Conservation (phyloP, 2,888 invertebrate genomes). For the Mesorhabditis sp. region DNA sequence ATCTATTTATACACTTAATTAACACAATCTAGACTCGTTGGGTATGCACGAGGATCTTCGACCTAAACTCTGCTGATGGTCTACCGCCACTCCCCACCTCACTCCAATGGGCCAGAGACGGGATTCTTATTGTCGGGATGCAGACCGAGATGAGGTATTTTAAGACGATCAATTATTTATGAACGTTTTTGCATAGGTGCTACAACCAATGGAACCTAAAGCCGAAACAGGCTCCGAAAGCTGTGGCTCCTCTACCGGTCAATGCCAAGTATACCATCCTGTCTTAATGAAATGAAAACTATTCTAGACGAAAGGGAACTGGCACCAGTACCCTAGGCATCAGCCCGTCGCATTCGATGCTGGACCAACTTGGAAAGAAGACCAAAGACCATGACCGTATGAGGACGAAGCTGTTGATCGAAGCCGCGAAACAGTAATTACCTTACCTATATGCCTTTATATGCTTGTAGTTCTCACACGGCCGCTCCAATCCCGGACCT, state of each 20-base stretch:
- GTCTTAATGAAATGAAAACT: not conserved
- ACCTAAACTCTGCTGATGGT: slow-evolving; percentile 73
- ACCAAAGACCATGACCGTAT: slow-evolving; percentile 20
- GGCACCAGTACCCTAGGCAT: slow-evolving; percentile 8
- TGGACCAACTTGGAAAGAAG: slow-evolving; percentile 47
- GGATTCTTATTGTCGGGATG: slow-evolving; percentile 96
- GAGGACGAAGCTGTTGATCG: not conserved
- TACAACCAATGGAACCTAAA: slow-evolving; percentile 41
- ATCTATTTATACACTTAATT: not conserved
- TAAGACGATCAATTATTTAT: slow-evolving; percentile 70
- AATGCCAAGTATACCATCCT: not conserved
- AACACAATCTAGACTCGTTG: slow-evolving; percentile 39
- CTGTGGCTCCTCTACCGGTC: not conserved
- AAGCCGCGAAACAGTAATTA: not conserved
- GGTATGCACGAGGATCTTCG: slow-evolving; percentile 49
- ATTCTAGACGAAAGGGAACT: slow-evolving; percentile 16
- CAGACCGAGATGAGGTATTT: slow-evolving; percentile 99
- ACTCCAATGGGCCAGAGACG: slow-evolving; percentile 96
- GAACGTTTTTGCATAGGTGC: not conserved
- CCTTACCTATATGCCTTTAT: not conserved
- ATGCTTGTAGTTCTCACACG: not conserved
- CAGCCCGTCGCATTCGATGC: slow-evolving; percentile 49
- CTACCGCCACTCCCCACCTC: slow-evolving; percentile 95
- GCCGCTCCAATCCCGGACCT: no score
- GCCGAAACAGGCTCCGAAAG: slow-evolving; percentile 7